These are phyloP conservation scores for Podarcis raffonei DNA, from an alignment of 2,113 vertebrate genomes.

Conservation along the genomic window DNA sequence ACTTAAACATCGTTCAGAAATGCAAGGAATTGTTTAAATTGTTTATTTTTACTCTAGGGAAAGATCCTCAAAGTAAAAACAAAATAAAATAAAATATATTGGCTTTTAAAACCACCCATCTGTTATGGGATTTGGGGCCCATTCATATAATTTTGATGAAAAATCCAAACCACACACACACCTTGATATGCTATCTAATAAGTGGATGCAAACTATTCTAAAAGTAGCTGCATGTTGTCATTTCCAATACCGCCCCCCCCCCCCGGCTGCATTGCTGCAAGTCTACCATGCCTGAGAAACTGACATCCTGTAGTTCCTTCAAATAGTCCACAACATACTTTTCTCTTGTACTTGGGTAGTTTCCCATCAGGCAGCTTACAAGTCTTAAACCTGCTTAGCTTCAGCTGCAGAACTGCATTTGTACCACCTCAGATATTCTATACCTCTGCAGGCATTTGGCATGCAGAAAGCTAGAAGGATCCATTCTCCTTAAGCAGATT, in stretches of 20 bases:
- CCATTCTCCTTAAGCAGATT: background rate
- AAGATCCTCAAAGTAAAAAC: background rate
- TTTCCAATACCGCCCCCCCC: constrained; percentile 10
- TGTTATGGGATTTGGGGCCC: constrained; percentile 16
- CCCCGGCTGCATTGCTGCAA: background rate
- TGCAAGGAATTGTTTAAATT: constrained; percentile 37
- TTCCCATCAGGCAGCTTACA: background rate
- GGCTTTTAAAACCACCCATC: constrained; percentile 14
- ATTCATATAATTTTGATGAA: constrained; percentile 45
- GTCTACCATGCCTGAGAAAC: constrained; percentile 10
- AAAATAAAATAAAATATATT: constrained; percentile 17
- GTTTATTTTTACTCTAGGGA: background rate
- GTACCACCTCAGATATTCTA: background rate
- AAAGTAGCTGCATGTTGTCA: constrained; percentile 9
- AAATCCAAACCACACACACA: constrained; percentile 8
- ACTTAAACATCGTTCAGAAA: constrained; percentile 51
- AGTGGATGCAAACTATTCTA: background rate
- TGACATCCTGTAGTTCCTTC: background rate
- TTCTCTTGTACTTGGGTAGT: background rate
- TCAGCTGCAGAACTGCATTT: background rate
- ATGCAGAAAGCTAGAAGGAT: background rate
- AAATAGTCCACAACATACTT: background rate
- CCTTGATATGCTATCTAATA: constrained; percentile 20
- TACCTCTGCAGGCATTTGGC: background rate
- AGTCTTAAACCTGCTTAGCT: background rate